These are phyloP conservation scores for Cheilosia vulpina DNA, from an alignment of 2,888 invertebrate species.

Conservation along the genomic window DNA sequence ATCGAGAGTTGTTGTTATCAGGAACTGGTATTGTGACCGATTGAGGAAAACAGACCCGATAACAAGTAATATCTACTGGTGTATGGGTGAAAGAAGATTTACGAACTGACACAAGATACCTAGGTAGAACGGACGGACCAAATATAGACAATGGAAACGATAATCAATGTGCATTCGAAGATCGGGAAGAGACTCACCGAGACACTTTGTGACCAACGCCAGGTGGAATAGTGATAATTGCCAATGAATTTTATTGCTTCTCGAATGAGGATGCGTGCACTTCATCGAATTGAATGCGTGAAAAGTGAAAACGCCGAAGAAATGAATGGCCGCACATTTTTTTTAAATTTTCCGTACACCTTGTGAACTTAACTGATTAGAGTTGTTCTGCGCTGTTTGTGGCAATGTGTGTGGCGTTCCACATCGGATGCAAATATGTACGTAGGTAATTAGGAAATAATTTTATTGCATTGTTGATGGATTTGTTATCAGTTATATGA, in stretches of 20 bases:
- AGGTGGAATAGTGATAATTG: slow-evolving; percentile 17
- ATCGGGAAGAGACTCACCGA: not conserved
- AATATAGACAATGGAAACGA: not conserved
- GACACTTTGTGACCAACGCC: slow-evolving; percentile 3
- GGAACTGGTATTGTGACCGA: slow-evolving; percentile 37
- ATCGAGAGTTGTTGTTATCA: slow-evolving; percentile 47
- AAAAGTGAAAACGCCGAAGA: slow-evolving; percentile 8
- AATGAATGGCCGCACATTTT: not conserved
- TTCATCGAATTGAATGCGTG: not conserved
- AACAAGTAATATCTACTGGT: slow-evolving; percentile 30
- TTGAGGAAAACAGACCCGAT: slow-evolving; percentile 47
- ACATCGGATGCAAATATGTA: not conserved
- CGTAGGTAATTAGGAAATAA: not conserved
- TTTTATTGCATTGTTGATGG: not conserved
- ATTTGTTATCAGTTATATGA: not conserved
- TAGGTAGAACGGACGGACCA: slow-evolving; percentile 8
- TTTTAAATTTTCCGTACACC: not conserved
- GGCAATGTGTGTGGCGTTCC: not conserved
- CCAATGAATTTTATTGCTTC: not conserved
- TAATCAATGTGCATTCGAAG: not conserved
- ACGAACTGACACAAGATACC: not conserved
- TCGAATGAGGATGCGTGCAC: not conserved
- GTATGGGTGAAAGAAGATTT: slow-evolving; percentile 21
- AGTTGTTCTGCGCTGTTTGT: too few relatives aligned
- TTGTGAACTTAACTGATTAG: not conserved